phyloP scores from a whole-genome alignment of 2,113 vertebrate genomes.

The Syngnathus scovelli region DNA sequence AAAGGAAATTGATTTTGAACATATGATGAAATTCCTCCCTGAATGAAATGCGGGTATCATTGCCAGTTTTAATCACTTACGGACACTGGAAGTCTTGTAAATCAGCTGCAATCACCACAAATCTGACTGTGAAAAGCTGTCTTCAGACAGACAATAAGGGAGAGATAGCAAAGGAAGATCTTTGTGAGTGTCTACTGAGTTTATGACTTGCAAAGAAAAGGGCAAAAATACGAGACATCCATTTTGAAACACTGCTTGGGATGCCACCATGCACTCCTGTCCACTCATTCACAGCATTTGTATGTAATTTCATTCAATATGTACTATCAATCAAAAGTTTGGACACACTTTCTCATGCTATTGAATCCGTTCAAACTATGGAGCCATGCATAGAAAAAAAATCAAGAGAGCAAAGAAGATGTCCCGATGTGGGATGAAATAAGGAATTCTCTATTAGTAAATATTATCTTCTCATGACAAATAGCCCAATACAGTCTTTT shows the following conservation, averaged over 20 bases:
- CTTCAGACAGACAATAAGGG: background rate
- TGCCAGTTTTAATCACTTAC: background rate
- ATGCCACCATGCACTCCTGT: background rate
- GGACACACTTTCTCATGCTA: background rate
- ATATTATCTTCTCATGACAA: background rate
- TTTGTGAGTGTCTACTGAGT: background rate
- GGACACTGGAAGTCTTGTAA: background rate
- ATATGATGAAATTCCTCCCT: background rate
- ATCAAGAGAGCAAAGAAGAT: background rate
- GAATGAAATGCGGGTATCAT: background rate
- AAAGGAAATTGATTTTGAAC: background rate
- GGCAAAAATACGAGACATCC: background rate
- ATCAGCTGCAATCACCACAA: slow-evolving; percentile 3
- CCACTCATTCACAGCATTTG: background rate
- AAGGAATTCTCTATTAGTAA: background rate
- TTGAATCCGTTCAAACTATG: background rate
- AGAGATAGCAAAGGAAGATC: background rate
- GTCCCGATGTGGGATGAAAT: background rate
- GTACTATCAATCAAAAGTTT: background rate
- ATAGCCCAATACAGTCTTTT: background rate
- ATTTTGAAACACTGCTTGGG: background rate
- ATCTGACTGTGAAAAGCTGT: background rate
- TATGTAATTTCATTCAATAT: background rate
- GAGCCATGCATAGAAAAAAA: background rate
- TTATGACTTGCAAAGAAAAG: background rate